phyloP scores from a whole-genome alignment of 2,888 invertebrate species.

The Cepaea hortensis region DNA sequence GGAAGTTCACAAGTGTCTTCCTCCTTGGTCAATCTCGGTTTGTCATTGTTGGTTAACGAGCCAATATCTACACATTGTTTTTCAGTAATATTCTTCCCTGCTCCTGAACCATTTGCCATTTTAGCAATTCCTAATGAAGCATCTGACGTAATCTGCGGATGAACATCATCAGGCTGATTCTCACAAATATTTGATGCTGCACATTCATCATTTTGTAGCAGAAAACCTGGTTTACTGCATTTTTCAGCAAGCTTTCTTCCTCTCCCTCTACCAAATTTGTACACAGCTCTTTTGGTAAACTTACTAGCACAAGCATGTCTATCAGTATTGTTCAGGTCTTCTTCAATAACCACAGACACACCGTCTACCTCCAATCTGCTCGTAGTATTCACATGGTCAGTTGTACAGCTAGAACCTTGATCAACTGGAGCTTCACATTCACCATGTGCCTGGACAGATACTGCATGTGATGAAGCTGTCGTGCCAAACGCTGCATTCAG shows the following conservation, averaged over 20 bases:
- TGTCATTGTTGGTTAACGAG: not conserved
- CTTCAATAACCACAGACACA: not conserved
- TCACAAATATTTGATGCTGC: not conserved
- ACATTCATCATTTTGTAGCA: not conserved
- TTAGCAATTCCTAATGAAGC: not conserved
- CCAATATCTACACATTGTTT: not conserved
- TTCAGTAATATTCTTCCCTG: not conserved
- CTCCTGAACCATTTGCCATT: no score
- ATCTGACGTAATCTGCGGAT: no score
- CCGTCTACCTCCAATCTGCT: not conserved
- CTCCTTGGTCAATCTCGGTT: not conserved
- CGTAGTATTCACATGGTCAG: not conserved
- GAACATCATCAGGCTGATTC: not conserved
- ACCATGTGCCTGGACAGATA: not conserved
- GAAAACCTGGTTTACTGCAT: not conserved
- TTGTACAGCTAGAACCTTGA: no score
- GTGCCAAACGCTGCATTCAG: not conserved
- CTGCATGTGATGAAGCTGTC: not conserved
- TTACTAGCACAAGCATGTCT: not conserved
- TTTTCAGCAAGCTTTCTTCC: not conserved
- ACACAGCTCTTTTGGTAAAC: not conserved
- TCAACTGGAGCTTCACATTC: not conserved
- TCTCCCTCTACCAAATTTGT: conserved; percentile 9
- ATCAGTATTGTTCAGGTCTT: conserved; percentile 1
- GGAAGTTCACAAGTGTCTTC: conserved; percentile 3